Conservation (phyloP, 2,113 vertebrate genomes). For the Nerophis ophidion region DNA sequence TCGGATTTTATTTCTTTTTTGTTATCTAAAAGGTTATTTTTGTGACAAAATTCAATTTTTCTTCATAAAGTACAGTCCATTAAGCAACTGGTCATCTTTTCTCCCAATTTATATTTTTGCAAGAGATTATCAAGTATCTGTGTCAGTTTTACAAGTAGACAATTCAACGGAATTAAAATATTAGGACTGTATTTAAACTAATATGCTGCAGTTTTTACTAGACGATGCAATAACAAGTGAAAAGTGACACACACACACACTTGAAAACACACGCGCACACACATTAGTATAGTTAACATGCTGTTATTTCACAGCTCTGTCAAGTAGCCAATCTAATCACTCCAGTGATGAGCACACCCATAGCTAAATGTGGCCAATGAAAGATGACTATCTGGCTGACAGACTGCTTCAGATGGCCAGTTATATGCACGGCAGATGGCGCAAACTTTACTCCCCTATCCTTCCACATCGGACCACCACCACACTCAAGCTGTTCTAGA, state of each 20-base stretch:
- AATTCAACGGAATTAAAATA: background rate
- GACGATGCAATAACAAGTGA: background rate
- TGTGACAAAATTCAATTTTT: too few species aligned
- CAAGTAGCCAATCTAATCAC: conserved; percentile 44
- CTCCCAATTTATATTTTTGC: too few species aligned
- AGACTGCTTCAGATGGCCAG: conserved; percentile 38
- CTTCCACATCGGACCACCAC: background rate
- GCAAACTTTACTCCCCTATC: conserved; percentile 12
- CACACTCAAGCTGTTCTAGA: background rate
- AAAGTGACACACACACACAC: background rate
- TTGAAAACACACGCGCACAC: background rate
- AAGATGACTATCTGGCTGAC: conserved; percentile 37
- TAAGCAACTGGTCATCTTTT: too few species aligned
- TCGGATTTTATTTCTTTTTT: too few species aligned
- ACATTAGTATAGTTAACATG: conserved; percentile 1
- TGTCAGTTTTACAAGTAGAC: too few species aligned
- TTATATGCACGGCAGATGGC: conserved; percentile 30
- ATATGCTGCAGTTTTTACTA: background rate
- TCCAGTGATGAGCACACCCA: conserved; percentile 26
- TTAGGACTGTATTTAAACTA: background rate
- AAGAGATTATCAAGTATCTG: too few species aligned
- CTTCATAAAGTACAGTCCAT: too few species aligned
- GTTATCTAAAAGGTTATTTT: too few species aligned
- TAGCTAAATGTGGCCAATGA: conserved; percentile 46
- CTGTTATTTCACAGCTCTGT: conserved; percentile 37